Percentiles rank a stretch among this genome's conserved stretches.
Conservation (phyloP, 64 coral and sea anemone genomes). For the Stichodactyla mertensii region DNA sequence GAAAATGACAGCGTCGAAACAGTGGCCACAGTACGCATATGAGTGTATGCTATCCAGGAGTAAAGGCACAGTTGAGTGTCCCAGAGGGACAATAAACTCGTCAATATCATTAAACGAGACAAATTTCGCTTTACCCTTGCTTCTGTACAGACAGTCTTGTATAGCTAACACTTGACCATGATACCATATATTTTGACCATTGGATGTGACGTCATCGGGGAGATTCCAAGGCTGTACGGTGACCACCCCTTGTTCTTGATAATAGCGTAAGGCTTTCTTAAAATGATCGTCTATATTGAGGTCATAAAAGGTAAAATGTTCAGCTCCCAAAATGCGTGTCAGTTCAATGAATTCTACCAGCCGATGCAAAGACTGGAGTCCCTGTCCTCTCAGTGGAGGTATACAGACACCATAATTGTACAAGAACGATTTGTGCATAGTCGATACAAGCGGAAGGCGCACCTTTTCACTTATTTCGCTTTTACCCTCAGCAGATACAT, state of each 20-base stretch:
- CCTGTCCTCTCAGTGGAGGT: constrained; percentile 27
- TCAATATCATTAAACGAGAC: constrained; percentile 54
- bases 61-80: constrained; percentile 7
- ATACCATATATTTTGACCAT: constrained; percentile 29
- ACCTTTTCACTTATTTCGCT: not conserved
- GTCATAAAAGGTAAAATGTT: constrained; percentile 52
- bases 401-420: constrained; percentile 41
- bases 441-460: not conserved
- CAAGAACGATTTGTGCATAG: no score
- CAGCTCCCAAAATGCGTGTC: constrained; percentile 33
- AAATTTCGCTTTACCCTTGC: constrained; percentile 11
- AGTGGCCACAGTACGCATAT: constrained; percentile 37
- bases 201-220: not conserved
- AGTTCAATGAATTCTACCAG: constrained; percentile 54
- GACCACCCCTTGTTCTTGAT: constrained; percentile 28
- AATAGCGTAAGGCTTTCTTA: constrained; percentile 27
- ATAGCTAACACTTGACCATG: constrained; percentile 41
- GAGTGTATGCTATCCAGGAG: constrained; percentile 30
- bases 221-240: constrained; percentile 42
- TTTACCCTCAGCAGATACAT: constrained; percentile 20
- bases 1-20: constrained; percentile 54
- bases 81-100: constrained; percentile 55
- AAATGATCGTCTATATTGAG: not conserved
- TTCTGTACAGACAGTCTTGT: constrained; percentile 39
- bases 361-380: not conserved